Conservation (phyloP, 2,888 invertebrate genomes). For the Philereme transversata region DNA sequence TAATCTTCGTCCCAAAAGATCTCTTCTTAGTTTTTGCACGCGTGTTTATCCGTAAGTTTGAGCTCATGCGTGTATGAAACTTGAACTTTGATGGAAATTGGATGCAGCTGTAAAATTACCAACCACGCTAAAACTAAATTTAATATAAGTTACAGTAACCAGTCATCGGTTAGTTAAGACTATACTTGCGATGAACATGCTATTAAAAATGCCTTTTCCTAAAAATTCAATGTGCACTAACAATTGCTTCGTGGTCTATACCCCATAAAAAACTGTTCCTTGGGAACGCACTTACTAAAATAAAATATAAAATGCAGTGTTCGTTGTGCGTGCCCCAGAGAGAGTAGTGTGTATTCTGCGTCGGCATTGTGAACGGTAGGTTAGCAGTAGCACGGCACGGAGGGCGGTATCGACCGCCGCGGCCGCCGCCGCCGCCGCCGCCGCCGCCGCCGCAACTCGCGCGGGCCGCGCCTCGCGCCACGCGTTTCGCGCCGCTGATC, state of each 20-base stretch:
- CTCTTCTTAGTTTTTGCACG: too few relatives aligned
- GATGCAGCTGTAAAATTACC: too few relatives aligned
- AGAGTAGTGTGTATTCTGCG: neutral
- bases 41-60: too few relatives aligned
- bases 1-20: too few relatives aligned
- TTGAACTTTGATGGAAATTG: too few relatives aligned
- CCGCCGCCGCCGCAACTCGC: neutral
- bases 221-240: neutral
- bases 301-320: neutral
- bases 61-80: too few relatives aligned
- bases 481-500: neutral
- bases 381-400: constrained; percentile 1
- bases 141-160: too few relatives aligned
- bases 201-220: too few relatives aligned
- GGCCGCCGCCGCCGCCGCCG: neutral
- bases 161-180: too few relatives aligned
- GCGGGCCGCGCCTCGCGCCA: neutral
- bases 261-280: neutral
- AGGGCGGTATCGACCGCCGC: neutral
- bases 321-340: neutral
- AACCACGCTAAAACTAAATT: too few relatives aligned
- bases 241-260: neutral
- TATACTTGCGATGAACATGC: too few relatives aligned
- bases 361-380: neutral
- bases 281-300: neutral